A percentile compares a stretch with the other conserved stretches of the same genome.
Evolutionary conservation across 2,888 invertebrate genomes (phyloP).

Genomic region (Rugalucina vietnamica): DNA sequence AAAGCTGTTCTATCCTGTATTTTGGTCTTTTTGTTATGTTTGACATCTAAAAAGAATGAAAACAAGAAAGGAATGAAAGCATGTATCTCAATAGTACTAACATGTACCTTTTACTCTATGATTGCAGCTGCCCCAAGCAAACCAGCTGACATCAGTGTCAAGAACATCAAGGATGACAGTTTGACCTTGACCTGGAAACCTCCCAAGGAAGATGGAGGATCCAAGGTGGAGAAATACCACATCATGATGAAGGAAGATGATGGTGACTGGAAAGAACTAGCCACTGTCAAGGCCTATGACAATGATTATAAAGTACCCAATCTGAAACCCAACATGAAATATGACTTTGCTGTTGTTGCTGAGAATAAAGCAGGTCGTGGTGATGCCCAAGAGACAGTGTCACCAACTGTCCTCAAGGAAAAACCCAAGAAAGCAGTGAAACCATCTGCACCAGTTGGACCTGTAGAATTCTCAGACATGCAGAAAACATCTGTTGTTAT

Average conservation of each 20-base stretch:
- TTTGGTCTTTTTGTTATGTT: too few relatives aligned
- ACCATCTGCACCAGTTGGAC: constrained; percentile 78
- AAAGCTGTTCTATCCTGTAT: too few relatives aligned
- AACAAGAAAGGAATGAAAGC: too few relatives aligned
- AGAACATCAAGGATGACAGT: constrained; percentile 66
- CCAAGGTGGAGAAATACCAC: constrained; percentile 74
- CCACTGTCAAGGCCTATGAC: constrained; percentile 69
- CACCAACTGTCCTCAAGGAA: constrained; percentile 71
- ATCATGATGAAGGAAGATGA: constrained; percentile 64
- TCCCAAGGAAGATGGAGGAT: constrained; percentile 81
- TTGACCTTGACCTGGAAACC: constrained; percentile 80
- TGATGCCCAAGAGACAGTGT: constrained; percentile 64
- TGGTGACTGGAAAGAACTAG: constrained; percentile 70
- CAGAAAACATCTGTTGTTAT: constrained; percentile 77
- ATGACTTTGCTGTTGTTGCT: constrained; percentile 94
- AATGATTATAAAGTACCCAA: constrained; percentile 66
- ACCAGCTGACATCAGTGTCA: constrained; percentile 68
- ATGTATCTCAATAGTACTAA: too few relatives aligned
- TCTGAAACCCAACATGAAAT: constrained; percentile 83
- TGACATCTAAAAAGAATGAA: too few relatives aligned
- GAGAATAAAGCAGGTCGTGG: constrained; percentile 91
- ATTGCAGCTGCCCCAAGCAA: constrained; percentile 70
- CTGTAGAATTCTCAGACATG: constrained; percentile 78
- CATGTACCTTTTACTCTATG: too few relatives aligned
- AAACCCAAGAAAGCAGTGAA: constrained; percentile 74